Evolutionary conservation across 2,888 invertebrate species (phyloP).

Genomic region (Dysmachus trigonus): DNA sequence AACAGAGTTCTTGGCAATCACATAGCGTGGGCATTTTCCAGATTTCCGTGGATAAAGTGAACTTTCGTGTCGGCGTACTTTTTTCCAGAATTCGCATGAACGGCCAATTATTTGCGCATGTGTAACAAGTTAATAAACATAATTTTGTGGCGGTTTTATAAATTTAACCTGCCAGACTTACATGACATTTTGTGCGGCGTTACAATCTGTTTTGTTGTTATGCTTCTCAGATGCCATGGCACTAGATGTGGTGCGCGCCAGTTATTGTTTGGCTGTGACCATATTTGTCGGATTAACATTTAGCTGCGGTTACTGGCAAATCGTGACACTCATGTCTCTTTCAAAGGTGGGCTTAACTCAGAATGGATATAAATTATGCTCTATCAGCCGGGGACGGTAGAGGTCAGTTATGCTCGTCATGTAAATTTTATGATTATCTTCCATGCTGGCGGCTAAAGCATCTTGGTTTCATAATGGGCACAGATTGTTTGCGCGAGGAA

Average conservation of each 20-base stretch:
- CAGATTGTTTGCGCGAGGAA: slow-evolving; percentile 14
- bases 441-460: neutral
- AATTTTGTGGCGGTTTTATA: slow-evolving; percentile 41
- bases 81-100: slow-evolving; percentile 24
- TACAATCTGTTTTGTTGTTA: slow-evolving; percentile 12
- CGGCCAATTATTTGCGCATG: slow-evolving; percentile 33
- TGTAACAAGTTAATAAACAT: slow-evolving; percentile 47
- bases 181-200: slow-evolving; percentile 46
- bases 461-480: neutral
- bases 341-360: slow-evolving; percentile 38
- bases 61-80: slow-evolving; percentile 1
- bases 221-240: neutral
- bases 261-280: slow-evolving; percentile 40
- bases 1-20: neutral
- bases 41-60: neutral
- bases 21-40: neutral
- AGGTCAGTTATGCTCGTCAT: slow-evolving; percentile 40
- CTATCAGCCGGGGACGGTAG: slow-evolving; percentile 19
- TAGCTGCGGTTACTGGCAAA: slow-evolving; percentile 41
- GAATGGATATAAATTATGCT: slow-evolving; percentile 37
- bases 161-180: slow-evolving; percentile 30
- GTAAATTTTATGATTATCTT: slow-evolving; percentile 20
- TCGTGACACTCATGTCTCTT: slow-evolving; percentile 42
- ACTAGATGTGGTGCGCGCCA: slow-evolving; percentile 9
- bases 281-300: slow-evolving; percentile 48